A percentile compares a stretch with the other conserved stretches of the same genome.
Evolutionary conservation across 2,888 invertebrate species (phyloP).

Genomic region (Drosophila atroscutellata): DNA sequence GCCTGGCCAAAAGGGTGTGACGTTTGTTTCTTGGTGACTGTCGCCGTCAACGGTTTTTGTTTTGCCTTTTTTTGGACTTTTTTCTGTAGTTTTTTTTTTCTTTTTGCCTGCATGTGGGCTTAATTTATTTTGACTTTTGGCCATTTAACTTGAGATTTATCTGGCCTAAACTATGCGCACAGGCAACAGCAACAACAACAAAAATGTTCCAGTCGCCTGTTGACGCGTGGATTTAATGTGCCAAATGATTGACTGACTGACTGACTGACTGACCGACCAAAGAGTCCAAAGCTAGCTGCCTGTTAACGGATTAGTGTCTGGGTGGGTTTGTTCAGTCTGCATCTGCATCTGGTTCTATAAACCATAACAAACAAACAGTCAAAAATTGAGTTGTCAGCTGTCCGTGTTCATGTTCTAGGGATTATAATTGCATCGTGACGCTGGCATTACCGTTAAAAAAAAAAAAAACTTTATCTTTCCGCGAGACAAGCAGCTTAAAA

Average conservation of each 20-base stretch:
- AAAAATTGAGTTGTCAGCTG: conserved; percentile 58
- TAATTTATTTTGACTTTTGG: conserved; percentile 83
- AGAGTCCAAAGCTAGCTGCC: conserved; percentile 24
- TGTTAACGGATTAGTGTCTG: conserved; percentile 64
- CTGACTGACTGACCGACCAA: background rate
- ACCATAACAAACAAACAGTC: conserved; percentile 50
- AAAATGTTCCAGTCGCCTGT: conserved; percentile 63
- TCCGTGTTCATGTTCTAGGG: conserved; percentile 37
- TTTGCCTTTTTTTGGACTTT: conserved; percentile 44
- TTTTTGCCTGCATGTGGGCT: conserved; percentile 72
- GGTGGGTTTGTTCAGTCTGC: conserved; percentile 39
- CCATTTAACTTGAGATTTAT: conserved; percentile 82
- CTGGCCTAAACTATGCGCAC: conserved; percentile 77
- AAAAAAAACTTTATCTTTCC: background rate
- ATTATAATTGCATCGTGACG: conserved; percentile 37
- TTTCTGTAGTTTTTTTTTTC: conserved; percentile 7
- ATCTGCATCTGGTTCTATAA: conserved; percentile 16
- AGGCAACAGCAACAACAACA: conserved; percentile 41
- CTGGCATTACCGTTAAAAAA: conserved; percentile 11
- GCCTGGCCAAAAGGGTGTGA: conserved; percentile 79
- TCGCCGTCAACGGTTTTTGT: conserved; percentile 51
- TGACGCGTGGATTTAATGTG: conserved; percentile 80
- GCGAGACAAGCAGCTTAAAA: background rate
- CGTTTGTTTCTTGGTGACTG: conserved; percentile 76
- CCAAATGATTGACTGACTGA: conserved; percentile 62